Evolutionary conservation across 2,888 invertebrate genomes (phyloP).

Genomic region (Gasteruption jaculator): DNA sequence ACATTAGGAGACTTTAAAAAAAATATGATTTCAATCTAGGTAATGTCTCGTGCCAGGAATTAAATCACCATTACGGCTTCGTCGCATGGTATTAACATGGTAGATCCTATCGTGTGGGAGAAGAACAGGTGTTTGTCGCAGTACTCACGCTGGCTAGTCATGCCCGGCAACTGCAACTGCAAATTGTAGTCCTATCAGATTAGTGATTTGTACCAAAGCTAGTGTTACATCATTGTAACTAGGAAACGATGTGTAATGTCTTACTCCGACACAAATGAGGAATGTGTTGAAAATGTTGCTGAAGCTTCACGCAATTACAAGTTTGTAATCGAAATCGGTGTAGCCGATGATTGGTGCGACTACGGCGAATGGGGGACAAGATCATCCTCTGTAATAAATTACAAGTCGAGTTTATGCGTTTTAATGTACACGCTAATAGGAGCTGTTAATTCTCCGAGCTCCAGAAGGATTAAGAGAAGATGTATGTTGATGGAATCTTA

Average conservation of each 20-base stretch:
- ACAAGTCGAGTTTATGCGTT: constrained; percentile 37
- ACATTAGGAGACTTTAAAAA: constrained; percentile 38
- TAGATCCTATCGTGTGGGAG: constrained; percentile 43
- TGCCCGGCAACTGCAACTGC: no score
- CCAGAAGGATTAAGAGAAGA: constrained; percentile 42
- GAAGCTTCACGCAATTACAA: no score
- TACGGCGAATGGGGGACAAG: constrained; percentile 1
- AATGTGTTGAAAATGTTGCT: no score
- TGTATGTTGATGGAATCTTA: constrained; percentile 47
- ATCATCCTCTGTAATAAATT: background rate
- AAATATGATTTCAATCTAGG: constrained; percentile 38
- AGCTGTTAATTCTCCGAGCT: constrained; percentile 32
- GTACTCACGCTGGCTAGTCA: no score
- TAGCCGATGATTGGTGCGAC: no score
- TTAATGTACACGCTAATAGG: constrained; percentile 44
- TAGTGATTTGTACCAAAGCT: no score
- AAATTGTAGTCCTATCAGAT: no score
- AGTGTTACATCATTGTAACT: no score
- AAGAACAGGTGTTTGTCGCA: constrained; percentile 39
- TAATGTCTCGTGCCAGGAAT: constrained; percentile 40
- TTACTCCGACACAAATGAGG: no score
- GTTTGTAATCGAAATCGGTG: no score
- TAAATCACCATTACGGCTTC: constrained; percentile 45
- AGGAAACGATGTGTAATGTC: no score
- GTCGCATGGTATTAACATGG: constrained; percentile 31